Percentiles rank a stretch among this genome's conserved stretches.
Evolutionary conservation across 2,888 invertebrate genomes (phyloP).

Genomic region (Arrhopalites spinosus): DNA sequence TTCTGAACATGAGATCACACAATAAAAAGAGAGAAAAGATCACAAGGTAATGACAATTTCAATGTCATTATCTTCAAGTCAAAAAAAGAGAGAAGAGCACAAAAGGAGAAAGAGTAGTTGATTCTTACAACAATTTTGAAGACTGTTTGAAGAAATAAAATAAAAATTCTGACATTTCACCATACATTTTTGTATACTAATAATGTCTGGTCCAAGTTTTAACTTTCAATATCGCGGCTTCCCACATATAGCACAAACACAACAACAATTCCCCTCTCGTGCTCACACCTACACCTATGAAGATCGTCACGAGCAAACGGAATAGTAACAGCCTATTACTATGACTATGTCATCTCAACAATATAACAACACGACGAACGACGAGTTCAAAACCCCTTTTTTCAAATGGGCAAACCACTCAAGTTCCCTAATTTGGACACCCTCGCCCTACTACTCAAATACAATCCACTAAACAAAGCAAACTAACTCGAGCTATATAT

Average conservation of each 20-base stretch:
- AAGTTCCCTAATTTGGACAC: conserved; percentile 34
- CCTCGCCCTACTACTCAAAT: conserved; percentile 6
- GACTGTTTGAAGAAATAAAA: too few relatives aligned
- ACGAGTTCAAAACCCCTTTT: conserved; percentile 41
- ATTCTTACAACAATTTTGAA: too few relatives aligned
- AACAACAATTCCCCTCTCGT: not conserved
- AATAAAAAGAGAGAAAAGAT: too few relatives aligned
- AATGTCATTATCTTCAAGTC: too few relatives aligned
- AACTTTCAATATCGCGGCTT: conserved; percentile 15
- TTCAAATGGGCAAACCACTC: conserved; percentile 36
- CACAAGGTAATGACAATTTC: too few relatives aligned
- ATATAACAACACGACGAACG: conserved; percentile 6
- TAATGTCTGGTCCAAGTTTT: conserved; percentile 7
- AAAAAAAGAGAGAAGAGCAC: too few relatives aligned
- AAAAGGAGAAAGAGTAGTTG: too few relatives aligned
- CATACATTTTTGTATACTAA: too few relatives aligned
- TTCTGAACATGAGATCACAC: too few relatives aligned
- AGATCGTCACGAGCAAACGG: not conserved
- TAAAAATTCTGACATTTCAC: too few relatives aligned
- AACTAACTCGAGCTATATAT: too few relatives aligned
- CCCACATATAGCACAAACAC: not conserved
- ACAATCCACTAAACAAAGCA: not conserved
- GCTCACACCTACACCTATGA: not conserved
- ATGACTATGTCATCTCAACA: not conserved
- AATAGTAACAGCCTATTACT: not conserved